Evolutionary conservation across 37 sponge, comb jelly and placozoan genomes (phyloP).

Genomic region (Haliclona indistincta): DNA sequence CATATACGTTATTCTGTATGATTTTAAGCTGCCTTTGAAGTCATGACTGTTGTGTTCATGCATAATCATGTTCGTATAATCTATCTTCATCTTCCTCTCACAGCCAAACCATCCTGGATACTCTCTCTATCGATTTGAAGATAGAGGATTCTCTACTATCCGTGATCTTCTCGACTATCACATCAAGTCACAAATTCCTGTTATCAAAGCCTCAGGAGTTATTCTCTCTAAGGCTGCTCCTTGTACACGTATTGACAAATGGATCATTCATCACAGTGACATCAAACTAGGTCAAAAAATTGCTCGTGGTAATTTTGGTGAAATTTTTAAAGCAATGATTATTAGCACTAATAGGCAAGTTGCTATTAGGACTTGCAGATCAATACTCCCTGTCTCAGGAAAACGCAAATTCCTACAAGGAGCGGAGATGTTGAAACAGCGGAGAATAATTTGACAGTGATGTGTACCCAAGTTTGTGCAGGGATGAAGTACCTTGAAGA

Average conservation of each 20-base stretch:
- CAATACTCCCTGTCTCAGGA: constrained; percentile 51
- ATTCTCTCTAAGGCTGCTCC: constrained; percentile 29
- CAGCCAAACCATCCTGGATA: constrained; percentile 15
- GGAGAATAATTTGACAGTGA: constrained; percentile 45
- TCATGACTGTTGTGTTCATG: neutral
- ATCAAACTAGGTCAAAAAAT: constrained; percentile 48
- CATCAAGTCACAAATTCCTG: constrained; percentile 25
- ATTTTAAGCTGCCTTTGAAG: too few relatives aligned
- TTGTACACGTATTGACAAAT: constrained; percentile 56
- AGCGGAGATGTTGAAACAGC: constrained; percentile 90
- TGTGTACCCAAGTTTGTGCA: constrained; percentile 66
- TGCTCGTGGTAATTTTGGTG: constrained; percentile 88
- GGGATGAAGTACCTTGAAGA: constrained; percentile 77
- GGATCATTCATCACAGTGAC: constrained; percentile 39
- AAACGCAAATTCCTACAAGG: constrained; percentile 84
- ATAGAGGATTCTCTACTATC: constrained; percentile 49
- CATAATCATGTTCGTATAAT: neutral
- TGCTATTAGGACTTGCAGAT: constrained; percentile 88
- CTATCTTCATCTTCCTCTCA: neutral
- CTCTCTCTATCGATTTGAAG: constrained; percentile 68
- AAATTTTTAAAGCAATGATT: constrained; percentile 74
- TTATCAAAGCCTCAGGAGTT: constrained; percentile 56
- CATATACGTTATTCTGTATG: too few relatives aligned
- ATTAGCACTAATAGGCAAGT: constrained; percentile 30
- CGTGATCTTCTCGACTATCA: constrained; percentile 65